Evolutionary conservation across 2,888 invertebrate species (phyloP).

Genomic region (Erebia epiphron): DNA sequence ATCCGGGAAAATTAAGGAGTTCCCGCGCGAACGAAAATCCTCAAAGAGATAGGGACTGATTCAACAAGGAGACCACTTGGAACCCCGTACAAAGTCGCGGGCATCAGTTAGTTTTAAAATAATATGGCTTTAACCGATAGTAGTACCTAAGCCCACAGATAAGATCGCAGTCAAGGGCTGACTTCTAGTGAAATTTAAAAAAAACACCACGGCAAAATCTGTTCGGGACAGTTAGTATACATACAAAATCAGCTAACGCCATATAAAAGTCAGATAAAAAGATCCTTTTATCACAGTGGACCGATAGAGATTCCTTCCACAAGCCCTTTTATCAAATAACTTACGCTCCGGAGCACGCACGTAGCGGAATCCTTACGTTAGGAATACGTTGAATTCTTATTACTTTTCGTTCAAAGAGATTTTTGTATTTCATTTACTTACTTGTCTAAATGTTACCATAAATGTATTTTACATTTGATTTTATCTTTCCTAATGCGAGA

Average conservation of each 20-base stretch:
- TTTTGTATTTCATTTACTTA: neutral
- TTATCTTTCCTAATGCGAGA: neutral
- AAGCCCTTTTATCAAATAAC: slow-evolving; percentile 6
- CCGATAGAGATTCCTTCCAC: neutral
- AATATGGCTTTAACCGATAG: no score
- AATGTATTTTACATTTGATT: neutral
- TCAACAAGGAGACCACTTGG: no score
- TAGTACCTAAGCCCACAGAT: no score
- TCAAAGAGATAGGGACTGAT: no score
- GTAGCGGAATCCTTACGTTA: neutral
- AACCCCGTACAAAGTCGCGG: no score
- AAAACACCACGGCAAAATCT: no score
- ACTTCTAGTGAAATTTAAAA: no score
- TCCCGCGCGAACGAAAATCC: no score
- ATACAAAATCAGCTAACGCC: neutral
- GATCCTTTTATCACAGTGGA: neutral
- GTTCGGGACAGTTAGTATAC: no score
- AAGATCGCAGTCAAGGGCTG: no score
- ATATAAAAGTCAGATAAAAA: slow-evolving; percentile 6
- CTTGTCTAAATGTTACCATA: neutral
- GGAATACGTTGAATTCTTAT: slow-evolving; percentile 1
- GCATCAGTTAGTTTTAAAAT: no score
- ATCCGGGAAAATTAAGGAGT: no score
- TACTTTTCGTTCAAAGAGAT: slow-evolving; percentile 2
- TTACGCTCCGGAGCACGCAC: slow-evolving; percentile 12